phyloP scores from a whole-genome alignment of 2,888 invertebrate genomes.

The Argynnis bischoffii region DNA sequence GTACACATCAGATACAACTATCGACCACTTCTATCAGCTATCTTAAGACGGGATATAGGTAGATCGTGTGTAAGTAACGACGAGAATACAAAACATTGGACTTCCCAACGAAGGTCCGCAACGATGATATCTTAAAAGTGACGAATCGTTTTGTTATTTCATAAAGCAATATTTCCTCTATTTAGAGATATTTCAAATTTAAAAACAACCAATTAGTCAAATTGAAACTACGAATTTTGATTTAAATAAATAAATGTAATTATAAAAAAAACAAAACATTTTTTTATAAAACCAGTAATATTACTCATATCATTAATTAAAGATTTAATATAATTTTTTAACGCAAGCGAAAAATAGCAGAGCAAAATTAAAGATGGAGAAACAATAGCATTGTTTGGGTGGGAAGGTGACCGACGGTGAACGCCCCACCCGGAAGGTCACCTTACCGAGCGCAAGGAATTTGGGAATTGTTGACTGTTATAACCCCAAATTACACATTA shows the following conservation, averaged over 20 bases:
- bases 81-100: slow-evolving; percentile 22
- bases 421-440: slow-evolving; percentile 73
- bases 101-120: slow-evolving; percentile 8
- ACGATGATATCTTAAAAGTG: slow-evolving; percentile 1
- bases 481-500: neutral
- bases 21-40: no score
- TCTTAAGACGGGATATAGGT: slow-evolving; percentile 2
- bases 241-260: neutral
- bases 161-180: no score
- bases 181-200: no score
- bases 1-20: neutral
- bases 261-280: neutral
- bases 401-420: slow-evolving; percentile 60
- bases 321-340: slow-evolving; percentile 1
- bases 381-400: slow-evolving; percentile 43
- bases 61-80: slow-evolving; percentile 5
- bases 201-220: no score
- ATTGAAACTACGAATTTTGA: no score
- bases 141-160: neutral
- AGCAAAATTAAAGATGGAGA: slow-evolving; percentile 40
- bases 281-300: neutral
- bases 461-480: slow-evolving; percentile 46
- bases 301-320: neutral
- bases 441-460: slow-evolving; percentile 61
- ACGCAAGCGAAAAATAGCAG: slow-evolving; percentile 25